These are phyloP conservation scores for Lepus townsendii DNA, from an alignment of 2,797 vertebrate genomes.

Conservation along the genomic window DNA sequence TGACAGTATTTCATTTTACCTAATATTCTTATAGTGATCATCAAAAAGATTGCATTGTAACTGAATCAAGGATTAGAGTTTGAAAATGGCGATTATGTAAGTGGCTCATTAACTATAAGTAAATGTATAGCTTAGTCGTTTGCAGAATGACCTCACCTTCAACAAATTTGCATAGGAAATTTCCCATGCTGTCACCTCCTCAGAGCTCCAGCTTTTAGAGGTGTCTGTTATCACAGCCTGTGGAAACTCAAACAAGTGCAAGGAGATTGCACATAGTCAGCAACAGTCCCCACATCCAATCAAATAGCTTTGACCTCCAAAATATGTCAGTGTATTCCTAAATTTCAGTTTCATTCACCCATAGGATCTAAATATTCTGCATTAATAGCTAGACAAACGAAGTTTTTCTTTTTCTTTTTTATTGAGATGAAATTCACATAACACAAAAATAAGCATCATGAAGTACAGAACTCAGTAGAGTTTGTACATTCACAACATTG, in stretches of 20 bases:
- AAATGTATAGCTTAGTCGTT: slow-evolving; percentile 27
- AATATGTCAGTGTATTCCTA: not conserved
- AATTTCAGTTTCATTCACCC: not conserved
- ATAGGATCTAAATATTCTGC: not conserved
- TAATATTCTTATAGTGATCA: not conserved
- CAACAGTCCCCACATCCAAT: too few species aligned
- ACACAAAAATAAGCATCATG: not conserved
- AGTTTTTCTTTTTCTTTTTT: not conserved
- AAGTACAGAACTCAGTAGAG: not conserved
- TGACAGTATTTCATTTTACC: not conserved
- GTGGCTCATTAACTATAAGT: not conserved
- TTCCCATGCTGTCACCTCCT: not conserved
- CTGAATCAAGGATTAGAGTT: not conserved
- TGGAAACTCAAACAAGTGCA: not conserved
- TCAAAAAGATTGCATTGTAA: not conserved
- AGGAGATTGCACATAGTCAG: not conserved
- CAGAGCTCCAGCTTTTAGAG: not conserved
- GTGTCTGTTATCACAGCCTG: not conserved
- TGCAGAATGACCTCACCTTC: not conserved
- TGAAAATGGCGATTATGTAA: not conserved
- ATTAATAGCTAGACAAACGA: not conserved
- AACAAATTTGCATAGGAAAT: not conserved
- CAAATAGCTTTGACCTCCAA: not conserved
- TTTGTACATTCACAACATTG: not conserved
- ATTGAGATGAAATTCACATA: not conserved